Percentiles rank a stretch among this genome's conserved stretches.
These are phyloP conservation scores for Salvelinus namaycush DNA, from an alignment of 2,113 vertebrate species.

Conservation along the genomic window DNA sequence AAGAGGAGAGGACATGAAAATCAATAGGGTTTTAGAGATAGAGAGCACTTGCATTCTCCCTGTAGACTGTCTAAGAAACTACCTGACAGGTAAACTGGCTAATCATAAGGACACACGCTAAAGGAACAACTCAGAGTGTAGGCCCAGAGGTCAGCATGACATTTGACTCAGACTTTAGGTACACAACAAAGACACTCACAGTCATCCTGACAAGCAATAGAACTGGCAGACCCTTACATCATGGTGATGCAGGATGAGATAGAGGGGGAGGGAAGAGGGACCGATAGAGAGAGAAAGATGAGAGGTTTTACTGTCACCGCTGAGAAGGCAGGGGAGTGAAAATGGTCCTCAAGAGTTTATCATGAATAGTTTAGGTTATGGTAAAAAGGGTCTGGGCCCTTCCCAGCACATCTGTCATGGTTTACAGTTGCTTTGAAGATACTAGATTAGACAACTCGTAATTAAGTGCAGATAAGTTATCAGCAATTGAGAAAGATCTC, in stretches of 20 bases:
- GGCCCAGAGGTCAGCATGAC: constrained; percentile 51
- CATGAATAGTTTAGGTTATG: constrained; percentile 3
- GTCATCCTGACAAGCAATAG: constrained; percentile 37
- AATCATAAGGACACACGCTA: constrained; percentile 32
- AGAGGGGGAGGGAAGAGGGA: constrained; percentile 1
- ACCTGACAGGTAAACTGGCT: constrained; percentile 58
- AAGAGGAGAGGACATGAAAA: constrained; percentile 33
- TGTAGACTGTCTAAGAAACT: constrained; percentile 57
- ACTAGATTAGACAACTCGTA: neutral
- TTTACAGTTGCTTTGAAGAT: neutral
- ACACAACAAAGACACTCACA: constrained; percentile 28
- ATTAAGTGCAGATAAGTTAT: neutral
- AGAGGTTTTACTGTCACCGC: neutral
- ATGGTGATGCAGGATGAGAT: constrained; percentile 14
- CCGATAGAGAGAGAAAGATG: constrained; percentile 42
- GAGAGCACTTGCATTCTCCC: constrained; percentile 43
- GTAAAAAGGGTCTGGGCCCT: neutral
- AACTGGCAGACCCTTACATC: neutral
- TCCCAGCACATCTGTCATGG: neutral
- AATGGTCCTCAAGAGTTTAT: constrained; percentile 4
- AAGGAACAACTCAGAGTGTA: constrained; percentile 47
- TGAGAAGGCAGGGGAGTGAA: neutral
- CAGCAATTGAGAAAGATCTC: neutral
- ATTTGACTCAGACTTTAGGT: constrained; percentile 37
- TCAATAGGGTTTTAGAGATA: constrained; percentile 60